Conservation (phyloP, 2,888 invertebrate genomes). For the Caenorhabditis panamensis region DNA sequence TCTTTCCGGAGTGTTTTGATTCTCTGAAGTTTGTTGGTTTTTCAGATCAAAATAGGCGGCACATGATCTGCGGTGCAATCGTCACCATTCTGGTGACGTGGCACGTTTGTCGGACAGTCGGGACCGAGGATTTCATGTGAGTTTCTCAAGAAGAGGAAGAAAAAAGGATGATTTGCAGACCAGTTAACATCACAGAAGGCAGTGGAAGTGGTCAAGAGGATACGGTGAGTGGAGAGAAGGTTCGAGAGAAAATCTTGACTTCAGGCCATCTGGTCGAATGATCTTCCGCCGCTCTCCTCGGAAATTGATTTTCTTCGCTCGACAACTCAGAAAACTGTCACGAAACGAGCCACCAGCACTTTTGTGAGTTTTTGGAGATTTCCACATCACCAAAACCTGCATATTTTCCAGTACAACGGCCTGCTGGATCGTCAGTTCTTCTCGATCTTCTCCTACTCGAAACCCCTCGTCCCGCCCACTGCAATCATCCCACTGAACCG, state of each 20-base stretch:
- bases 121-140: conserved; percentile 48
- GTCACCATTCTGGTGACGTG: conserved; percentile 60
- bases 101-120: conserved; percentile 27
- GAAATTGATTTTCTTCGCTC: conserved; percentile 50
- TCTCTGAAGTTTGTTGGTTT: conserved; percentile 12
- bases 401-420: conserved; percentile 65
- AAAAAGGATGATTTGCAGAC: conserved; percentile 44
- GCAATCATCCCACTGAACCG: conserved; percentile 62
- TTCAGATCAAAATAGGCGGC: conserved; percentile 57
- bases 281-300: conserved; percentile 41
- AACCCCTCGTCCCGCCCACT: conserved; percentile 56
- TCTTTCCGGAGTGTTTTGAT: neutral
- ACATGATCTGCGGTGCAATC: conserved; percentile 56
- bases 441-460: conserved; percentile 59
- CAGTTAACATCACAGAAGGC: conserved; percentile 40
- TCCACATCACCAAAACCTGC: neutral
- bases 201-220: conserved; percentile 46
- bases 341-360: conserved; percentile 47
- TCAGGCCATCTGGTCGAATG: conserved; percentile 52
- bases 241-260: too few species aligned
- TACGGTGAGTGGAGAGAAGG: conserved; percentile 30
- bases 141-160: neutral
- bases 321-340: conserved; percentile 39
- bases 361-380: conserved; percentile 48
- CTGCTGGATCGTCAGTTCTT: conserved; percentile 61